phyloP scores from a whole-genome alignment of 1,140 invertebrate species.

The Goniozus legneri region DNA sequence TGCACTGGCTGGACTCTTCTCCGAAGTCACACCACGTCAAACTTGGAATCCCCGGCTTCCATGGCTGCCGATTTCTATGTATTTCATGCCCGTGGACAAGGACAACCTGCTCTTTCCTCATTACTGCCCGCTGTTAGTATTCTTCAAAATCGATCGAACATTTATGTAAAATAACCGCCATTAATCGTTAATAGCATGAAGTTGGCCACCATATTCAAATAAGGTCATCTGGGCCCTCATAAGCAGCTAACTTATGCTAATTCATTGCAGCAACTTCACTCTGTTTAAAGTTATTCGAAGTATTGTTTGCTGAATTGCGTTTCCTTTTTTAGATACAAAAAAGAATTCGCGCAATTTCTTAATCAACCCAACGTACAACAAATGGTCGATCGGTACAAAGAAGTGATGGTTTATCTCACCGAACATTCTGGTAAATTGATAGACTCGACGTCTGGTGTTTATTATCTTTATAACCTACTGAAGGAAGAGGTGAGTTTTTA shows the following conservation, averaged over 20 bases:
- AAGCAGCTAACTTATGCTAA: no score
- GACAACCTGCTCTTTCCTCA: slow-evolving; percentile 43
- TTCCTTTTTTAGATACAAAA: slow-evolving; percentile 29
- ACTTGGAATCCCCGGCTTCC: slow-evolving; percentile 59
- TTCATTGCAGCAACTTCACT: not conserved
- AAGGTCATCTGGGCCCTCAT: no score
- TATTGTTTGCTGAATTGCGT: no score
- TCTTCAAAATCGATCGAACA: not conserved
- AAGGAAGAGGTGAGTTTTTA: slow-evolving; percentile 37
- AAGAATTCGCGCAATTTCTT: slow-evolving; percentile 27
- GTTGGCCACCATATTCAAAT: no score
- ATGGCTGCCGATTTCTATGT: slow-evolving; percentile 62
- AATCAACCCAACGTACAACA: slow-evolving; percentile 19
- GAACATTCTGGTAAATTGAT: slow-evolving; percentile 38
- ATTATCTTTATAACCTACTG: slow-evolving; percentile 43
- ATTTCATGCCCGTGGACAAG: slow-evolving; percentile 21
- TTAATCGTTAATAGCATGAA: no score
- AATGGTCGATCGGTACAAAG: slow-evolving; percentile 32
- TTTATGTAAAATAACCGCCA: no score
- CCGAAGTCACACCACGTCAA: slow-evolving; percentile 56
- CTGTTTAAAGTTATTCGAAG: not conserved
- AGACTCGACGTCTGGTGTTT: slow-evolving; percentile 26
- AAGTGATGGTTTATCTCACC: slow-evolving; percentile 39
- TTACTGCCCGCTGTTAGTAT: slow-evolving; percentile 38
- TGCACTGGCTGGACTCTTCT: slow-evolving; percentile 66